phyloP scores from a whole-genome alignment of 2,888 invertebrate genomes.

The Horisme vitalbata region DNA sequence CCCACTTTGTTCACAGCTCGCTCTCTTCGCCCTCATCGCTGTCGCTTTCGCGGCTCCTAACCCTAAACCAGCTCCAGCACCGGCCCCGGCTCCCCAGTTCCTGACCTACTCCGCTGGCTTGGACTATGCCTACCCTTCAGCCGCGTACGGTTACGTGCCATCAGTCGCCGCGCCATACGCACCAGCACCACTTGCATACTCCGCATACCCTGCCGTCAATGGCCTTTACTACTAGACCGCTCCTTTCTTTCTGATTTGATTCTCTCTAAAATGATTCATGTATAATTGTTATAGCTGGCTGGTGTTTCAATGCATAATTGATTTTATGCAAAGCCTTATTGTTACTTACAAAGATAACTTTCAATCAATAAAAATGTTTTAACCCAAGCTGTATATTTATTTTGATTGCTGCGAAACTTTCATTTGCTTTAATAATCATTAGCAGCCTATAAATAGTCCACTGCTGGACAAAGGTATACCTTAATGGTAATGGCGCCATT shows the following conservation, averaged over 20 bases:
- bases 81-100: slow-evolving; percentile 48
- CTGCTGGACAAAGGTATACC: no score
- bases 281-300: no score
- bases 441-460: no score
- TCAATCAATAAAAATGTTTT: neutral
- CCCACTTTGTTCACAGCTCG: slow-evolving; percentile 61
- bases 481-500: no score
- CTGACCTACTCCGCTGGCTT: slow-evolving; percentile 51
- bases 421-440: no score
- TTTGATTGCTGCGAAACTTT: neutral
- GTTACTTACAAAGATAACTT: no score
- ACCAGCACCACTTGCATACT: slow-evolving; percentile 47
- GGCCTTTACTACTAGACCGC: slow-evolving; percentile 16
- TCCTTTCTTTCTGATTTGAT: no score
- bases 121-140: slow-evolving; percentile 56
- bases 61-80: slow-evolving; percentile 50
- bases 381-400: neutral
- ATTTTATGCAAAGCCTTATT: no score
- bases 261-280: no score
- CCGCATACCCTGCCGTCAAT: slow-evolving; percentile 40
- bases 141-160: slow-evolving; percentile 36
- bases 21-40: slow-evolving; percentile 76
- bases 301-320: no score
- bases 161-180: slow-evolving; percentile 53
- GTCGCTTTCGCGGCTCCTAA: slow-evolving; percentile 74